A percentile compares a stretch with the other conserved stretches of the same genome.
Evolutionary conservation across 2,113 vertebrate species (phyloP).

Genomic region (Microtus richardsoni): DNA sequence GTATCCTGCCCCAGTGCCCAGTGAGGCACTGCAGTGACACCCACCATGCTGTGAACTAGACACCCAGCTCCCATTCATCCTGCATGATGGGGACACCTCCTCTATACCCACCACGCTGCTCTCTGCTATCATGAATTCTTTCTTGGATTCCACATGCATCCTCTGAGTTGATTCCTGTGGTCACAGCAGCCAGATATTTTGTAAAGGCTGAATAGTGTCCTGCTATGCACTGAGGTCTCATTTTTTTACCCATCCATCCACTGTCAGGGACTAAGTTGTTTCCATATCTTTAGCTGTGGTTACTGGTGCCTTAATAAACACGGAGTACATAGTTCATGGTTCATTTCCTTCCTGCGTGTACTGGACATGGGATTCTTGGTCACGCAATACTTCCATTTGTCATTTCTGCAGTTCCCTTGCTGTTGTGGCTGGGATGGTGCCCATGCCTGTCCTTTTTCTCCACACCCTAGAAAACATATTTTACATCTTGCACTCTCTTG

Average conservation of each 20-base stretch:
- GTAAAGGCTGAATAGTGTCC: neutral
- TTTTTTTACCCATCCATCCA: neutral
- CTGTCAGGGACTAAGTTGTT: neutral
- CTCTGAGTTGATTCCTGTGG: neutral
- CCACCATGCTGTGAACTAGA: too few relatives aligned
- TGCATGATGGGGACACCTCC: neutral
- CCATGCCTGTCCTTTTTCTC: fast-evolving
- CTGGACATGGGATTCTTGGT: neutral
- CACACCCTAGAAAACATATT: neutral
- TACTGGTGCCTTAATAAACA: neutral
- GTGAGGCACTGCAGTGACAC: fast-evolving
- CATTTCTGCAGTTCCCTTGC: neutral
- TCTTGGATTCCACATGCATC: neutral
- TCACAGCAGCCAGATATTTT: neutral
- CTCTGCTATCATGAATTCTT: neutral
- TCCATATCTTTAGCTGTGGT: neutral
- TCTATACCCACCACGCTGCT: neutral
- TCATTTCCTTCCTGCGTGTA: neutral
- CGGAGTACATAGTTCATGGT: neutral
- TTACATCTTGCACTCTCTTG: neutral
- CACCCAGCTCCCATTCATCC: neutral
- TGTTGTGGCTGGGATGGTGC: too few relatives aligned
- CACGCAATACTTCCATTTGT: neutral
- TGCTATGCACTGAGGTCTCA: too few relatives aligned
- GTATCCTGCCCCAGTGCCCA: fast-evolving